Base-by-base conservation (phyloP, 2,888 invertebrate species). In the Drosophila multiciliata region DNA sequence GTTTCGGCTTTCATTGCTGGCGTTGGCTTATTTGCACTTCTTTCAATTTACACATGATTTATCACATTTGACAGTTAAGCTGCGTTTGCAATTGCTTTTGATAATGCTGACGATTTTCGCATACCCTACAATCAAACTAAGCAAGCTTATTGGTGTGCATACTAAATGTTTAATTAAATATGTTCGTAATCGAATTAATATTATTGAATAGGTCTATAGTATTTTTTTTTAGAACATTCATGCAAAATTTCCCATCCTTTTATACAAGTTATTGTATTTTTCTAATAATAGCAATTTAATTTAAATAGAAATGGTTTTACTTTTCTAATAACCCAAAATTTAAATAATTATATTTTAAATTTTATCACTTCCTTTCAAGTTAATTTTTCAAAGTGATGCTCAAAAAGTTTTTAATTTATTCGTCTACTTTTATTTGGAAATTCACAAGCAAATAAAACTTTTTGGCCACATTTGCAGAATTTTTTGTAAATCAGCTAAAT, bases 1-100 rank as follows among this genome's bases (percentile, higher is more conserved):
- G 38, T 15, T 68, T 66, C 66, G 52, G 70, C 65, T 77, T 66
- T 67, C 73, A 72, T 79, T 71, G 72, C 75, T 81, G 77, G 87
- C 76, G 80, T 87, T 79, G 84, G 85, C 74, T 90, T 90, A 87
- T 90, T 89, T 87, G 88, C 88, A 87, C 83, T 89, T 88, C 83
- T 89, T 85, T 82, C 90, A 89, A 90, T 87, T 45, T 90, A 87
- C 80, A 87, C 87, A 86, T 87, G 87, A 90, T 87, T 90, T 90
- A 90, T 83, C 79, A 82, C 61, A 87, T 87, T 88, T 90, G 89
- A 88, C 87, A 86, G 87, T 83, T 90, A 74, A 70, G 75, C 72
- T 83, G 38, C 52, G 60, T 45, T 23, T 45, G 45, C 60, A 49
- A 53, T 23, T 59, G 66, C 55, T 40, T 45, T 54, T 60, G 64